Base-by-base conservation (phyloP, 2,888 invertebrate genomes). In the Synanthedon myopaeformis region DNA sequence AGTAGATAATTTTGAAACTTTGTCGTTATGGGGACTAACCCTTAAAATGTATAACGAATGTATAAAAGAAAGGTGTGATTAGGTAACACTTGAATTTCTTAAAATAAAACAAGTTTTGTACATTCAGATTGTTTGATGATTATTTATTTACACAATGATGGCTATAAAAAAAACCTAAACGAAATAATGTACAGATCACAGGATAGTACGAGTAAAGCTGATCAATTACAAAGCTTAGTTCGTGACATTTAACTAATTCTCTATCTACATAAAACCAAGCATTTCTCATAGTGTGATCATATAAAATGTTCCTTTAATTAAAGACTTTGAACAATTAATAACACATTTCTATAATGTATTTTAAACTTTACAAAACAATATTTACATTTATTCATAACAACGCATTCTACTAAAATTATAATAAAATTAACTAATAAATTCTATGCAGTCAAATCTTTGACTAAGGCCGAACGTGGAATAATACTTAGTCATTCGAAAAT, bases 61-160 rank as follows among this genome's bases (percentile, higher is more conserved):
- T 17, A 17, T n/a, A n/a, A n/a, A n/a, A n/a, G n/a, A n/a, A 19
- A 19, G 19, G 19, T 3, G 19, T 19, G 19, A 19, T 19, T 19
- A 19, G 2, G 19, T 19, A 4, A 1, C n/a, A 45, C 4, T 8
- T 45, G 14, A 45, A 13, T n/a, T n/a, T n/a, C 6, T 3, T 17
- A 53, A 17, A 86, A 82, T 82, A 71, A 85, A 82, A 83, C 73
- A 64, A 66, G 48, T 14, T 45, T 42, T 58, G 0, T 81, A 86
- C 86, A 87, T 83, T 83, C 76, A 87, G 85, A 87, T 85, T 81
- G 80, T 83, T 82, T 82, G 80, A 85, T 84, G 83, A 81, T 70
- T 79, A 68, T 86, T 87, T 86, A 87, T 87, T 86, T 86, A 87
- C 84, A 85, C 68, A 78, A 75, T 83, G 80, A 76, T 76, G 75